Conservation (phyloP, 2,113 vertebrate species). For the Phoenicopterus ruber region DNA sequence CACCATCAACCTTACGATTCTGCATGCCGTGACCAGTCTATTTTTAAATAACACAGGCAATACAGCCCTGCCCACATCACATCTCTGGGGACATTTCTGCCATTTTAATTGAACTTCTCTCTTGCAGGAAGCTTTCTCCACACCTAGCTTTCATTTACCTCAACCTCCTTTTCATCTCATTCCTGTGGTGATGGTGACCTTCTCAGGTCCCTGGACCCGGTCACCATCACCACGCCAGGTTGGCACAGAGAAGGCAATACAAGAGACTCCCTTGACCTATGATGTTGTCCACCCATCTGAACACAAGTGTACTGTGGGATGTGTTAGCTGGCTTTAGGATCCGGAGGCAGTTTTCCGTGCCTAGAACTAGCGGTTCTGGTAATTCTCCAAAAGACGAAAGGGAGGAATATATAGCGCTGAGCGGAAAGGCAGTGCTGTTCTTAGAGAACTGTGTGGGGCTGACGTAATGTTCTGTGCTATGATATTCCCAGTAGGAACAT, state of each 20-base stretch:
- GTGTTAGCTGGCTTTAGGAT: not conserved
- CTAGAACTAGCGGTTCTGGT: slow-evolving; percentile 30
- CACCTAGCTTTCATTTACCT: not conserved
- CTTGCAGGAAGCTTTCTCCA: not conserved
- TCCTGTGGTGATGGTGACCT: not conserved
- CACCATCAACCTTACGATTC: not conserved
- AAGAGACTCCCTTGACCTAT: not conserved
- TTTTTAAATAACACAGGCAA: not conserved
- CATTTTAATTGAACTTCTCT: not conserved
- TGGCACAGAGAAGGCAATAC: not conserved
- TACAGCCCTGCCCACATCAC: not conserved
- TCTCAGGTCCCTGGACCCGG: not conserved
- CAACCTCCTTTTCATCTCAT: not conserved
- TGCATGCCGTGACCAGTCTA: not conserved
- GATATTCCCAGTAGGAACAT: slow-evolving; percentile 54
- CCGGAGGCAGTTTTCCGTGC: not conserved
- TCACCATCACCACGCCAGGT: not conserved
- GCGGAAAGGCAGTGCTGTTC: slow-evolving; percentile 15
- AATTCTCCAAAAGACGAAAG: slow-evolving; percentile 34
- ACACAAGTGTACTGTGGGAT: not conserved
- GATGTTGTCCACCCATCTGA: not conserved
- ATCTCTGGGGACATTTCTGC: not conserved
- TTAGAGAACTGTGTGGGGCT: not conserved
- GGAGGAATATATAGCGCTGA: not conserved
- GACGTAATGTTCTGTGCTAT: not conserved